phyloP scores from a whole-genome alignment of 2,797 vertebrate genomes.

The Falco rusticolus region DNA sequence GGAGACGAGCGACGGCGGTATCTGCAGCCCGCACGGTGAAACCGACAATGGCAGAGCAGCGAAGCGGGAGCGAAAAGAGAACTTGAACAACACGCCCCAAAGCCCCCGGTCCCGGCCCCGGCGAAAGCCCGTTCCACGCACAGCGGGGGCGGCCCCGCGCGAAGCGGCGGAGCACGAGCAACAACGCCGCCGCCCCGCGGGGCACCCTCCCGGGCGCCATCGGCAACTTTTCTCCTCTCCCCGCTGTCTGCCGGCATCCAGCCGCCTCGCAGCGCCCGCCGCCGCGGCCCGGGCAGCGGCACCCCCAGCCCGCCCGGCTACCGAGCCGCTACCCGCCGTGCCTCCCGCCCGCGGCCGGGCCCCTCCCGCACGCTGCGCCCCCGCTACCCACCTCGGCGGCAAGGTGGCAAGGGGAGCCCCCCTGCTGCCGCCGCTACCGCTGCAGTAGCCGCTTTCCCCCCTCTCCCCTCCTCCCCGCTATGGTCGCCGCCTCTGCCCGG shows the following conservation, averaged over 20 bases:
- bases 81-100: background rate
- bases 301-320: background rate
- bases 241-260: background rate
- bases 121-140: background rate
- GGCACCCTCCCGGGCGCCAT: background rate
- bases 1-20: background rate
- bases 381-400: constrained; percentile 12
- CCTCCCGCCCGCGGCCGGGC: background rate
- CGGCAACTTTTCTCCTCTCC: constrained; percentile 18
- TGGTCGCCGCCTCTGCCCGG: constrained; percentile 28
- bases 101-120: background rate
- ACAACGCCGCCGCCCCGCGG: background rate
- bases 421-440: background rate
- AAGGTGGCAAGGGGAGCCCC: background rate
- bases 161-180: background rate
- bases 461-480: constrained; percentile 12
- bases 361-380: background rate
- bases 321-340: background rate
- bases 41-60: background rate
- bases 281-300: background rate
- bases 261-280: background rate
- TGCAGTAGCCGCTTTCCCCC: background rate
- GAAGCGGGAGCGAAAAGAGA: background rate
- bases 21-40: background rate
- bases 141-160: background rate